A percentile compares a stretch with the other conserved stretches of the same genome.
Conservation (phyloP, 1,140 invertebrate species). For the Philopotamus ludificatus region DNA sequence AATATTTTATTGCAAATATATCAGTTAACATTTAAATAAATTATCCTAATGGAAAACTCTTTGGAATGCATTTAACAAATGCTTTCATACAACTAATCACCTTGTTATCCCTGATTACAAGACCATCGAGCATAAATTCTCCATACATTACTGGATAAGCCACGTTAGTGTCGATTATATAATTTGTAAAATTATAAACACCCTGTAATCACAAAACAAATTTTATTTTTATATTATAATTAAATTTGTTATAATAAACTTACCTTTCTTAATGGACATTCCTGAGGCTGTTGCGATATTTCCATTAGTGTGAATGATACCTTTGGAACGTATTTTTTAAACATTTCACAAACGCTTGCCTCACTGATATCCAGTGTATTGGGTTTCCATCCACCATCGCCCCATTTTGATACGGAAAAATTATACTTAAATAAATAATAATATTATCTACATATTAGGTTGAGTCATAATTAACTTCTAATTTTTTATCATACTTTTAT, state of each 20-base stretch:
- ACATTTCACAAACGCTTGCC: neutral
- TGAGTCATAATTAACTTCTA: too few species aligned
- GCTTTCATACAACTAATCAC: neutral
- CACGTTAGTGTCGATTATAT: neutral
- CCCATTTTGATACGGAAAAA: slow-evolving; percentile 17
- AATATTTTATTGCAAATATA: too few species aligned
- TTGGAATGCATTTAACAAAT: neutral
- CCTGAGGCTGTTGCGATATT: neutral
- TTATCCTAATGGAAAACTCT: too few species aligned
- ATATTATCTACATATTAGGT: too few species aligned
- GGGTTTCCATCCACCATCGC: slow-evolving; percentile 28
- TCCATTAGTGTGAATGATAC: neutral
- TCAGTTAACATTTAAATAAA: too few species aligned
- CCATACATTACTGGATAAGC: neutral
- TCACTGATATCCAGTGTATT: slow-evolving; percentile 1
- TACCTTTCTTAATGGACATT: neutral
- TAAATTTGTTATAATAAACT: neutral
- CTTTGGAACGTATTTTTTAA: neutral
- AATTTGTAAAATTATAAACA: neutral
- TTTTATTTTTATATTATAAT: neutral
- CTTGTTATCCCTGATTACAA: neutral
- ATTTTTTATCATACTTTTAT: too few species aligned
- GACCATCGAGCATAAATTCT: neutral
- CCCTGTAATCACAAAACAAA: neutral
- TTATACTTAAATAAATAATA: neutral